These are phyloP conservation scores for Brachionichthys hirsutus DNA, from an alignment of 2,113 vertebrate species.

Conservation along the genomic window DNA sequence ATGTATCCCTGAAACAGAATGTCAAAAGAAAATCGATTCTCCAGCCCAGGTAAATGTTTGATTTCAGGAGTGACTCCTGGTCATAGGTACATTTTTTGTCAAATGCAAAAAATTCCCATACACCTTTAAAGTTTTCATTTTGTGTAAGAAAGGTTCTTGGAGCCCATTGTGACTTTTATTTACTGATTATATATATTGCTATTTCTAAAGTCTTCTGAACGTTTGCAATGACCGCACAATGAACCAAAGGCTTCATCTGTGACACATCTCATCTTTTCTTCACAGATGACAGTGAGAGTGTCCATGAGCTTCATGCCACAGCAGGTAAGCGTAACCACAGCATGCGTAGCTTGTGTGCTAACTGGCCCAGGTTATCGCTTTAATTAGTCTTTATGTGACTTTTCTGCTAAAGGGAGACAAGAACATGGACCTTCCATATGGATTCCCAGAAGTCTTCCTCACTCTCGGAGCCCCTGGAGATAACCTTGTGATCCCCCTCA, in stretches of 20 bases:
- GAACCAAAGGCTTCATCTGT: not conserved
- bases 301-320: slow-evolving; percentile 72
- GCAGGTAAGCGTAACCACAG: slow-evolving; percentile 47
- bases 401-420: slow-evolving; percentile 39
- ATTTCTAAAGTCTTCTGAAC: not conserved
- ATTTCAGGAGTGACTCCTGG: not conserved
- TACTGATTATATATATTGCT: too few relatives aligned
- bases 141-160: too few relatives aligned
- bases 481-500: slow-evolving; percentile 69
- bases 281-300: slow-evolving; percentile 68
- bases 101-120: too few relatives aligned
- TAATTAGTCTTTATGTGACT: slow-evolving; percentile 1
- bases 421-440: slow-evolving; percentile 21
- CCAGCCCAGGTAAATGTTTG: slow-evolving; percentile 54
- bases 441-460: slow-evolving; percentile 71
- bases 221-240: not conserved
- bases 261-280: slow-evolving; percentile 7
- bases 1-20: slow-evolving; percentile 46
- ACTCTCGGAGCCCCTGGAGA: slow-evolving; percentile 70
- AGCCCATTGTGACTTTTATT: too few relatives aligned
- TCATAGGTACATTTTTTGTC: too few relatives aligned
- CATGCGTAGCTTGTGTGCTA: not conserved
- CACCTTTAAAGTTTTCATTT: too few relatives aligned
- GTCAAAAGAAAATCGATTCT: slow-evolving; percentile 36
- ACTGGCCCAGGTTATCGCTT: not conserved